Conservation (phyloP, 2,888 invertebrate genomes). For the Eupithecia abbreviata region DNA sequence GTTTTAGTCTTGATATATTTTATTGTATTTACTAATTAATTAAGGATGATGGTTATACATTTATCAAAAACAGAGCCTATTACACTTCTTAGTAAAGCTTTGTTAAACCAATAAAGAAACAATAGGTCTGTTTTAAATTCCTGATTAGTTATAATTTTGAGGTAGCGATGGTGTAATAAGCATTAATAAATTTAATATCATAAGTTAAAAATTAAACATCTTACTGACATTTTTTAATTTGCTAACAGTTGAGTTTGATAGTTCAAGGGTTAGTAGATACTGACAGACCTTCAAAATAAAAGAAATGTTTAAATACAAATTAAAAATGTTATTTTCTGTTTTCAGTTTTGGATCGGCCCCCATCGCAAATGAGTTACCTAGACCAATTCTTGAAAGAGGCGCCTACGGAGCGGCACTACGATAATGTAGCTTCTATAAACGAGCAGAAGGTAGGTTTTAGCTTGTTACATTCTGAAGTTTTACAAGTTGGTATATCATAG, state of each 20-base stretch:
- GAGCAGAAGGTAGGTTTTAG: conserved; percentile 73
- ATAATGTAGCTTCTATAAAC: conserved; percentile 74
- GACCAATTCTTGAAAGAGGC: conserved; percentile 94
- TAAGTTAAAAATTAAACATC: neutral
- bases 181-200: neutral
- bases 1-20: conserved; percentile 31
- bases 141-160: neutral
- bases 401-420: conserved; percentile 76
- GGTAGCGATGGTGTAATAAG: neutral
- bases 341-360: conserved; percentile 93
- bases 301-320: neutral
- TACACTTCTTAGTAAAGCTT: neutral
- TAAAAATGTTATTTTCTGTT: conserved; percentile 34
- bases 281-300: neutral
- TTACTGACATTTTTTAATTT: neutral
- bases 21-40: neutral
- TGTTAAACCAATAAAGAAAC: neutral
- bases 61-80: neutral
- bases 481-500: neutral
- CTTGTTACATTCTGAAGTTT: conserved; percentile 20
- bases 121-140: neutral
- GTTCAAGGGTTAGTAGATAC: neutral
- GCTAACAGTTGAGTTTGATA: neutral
- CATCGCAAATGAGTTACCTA: conserved; percentile 95
- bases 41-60: neutral